Evolutionary conservation across 92 coral and sea anemone species (phyloP).

Genomic region (Phenganax marumi): DNA sequence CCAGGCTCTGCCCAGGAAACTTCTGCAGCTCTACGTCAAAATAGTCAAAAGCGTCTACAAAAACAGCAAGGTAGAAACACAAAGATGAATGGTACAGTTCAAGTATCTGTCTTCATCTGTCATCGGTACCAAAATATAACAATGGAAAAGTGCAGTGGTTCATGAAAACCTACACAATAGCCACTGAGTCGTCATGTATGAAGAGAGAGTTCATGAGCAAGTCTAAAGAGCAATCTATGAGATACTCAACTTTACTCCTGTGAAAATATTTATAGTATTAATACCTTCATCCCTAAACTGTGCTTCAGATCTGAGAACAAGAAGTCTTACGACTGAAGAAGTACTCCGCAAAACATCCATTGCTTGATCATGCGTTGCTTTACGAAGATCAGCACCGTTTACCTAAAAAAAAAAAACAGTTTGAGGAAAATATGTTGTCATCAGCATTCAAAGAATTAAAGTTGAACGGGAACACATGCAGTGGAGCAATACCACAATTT

Average conservation of each 20-base stretch:
- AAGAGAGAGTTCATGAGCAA: too few relatives aligned
- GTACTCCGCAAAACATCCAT: slow-evolving; percentile 87
- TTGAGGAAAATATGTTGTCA: background rate
- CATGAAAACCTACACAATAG: too few relatives aligned
- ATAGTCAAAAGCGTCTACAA: slow-evolving; percentile 81
- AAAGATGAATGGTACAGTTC: too few relatives aligned
- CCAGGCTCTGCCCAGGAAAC: slow-evolving; percentile 95
- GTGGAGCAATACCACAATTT: background rate
- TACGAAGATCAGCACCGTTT: slow-evolving; percentile 71
- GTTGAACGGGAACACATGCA: background rate
- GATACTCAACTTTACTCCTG: background rate
- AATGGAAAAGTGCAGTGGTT: too few relatives aligned
- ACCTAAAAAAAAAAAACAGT: slow-evolving; percentile 55
- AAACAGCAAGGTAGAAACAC: background rate
- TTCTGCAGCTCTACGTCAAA: slow-evolving; percentile 71
- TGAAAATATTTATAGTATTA: background rate
- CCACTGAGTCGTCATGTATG: too few relatives aligned
- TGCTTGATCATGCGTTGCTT: slow-evolving; percentile 93
- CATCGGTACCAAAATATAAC: too few relatives aligned
- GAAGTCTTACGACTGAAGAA: slow-evolving; percentile 81
- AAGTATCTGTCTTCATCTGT: too few relatives aligned
- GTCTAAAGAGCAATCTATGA: too few relatives aligned
- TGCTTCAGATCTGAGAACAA: slow-evolving; percentile 85
- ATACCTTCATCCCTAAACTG: slow-evolving; percentile 95
- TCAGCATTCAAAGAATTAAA: background rate